Conservation (phyloP, 2,888 invertebrate species). For the Amphipyra berbera region DNA sequence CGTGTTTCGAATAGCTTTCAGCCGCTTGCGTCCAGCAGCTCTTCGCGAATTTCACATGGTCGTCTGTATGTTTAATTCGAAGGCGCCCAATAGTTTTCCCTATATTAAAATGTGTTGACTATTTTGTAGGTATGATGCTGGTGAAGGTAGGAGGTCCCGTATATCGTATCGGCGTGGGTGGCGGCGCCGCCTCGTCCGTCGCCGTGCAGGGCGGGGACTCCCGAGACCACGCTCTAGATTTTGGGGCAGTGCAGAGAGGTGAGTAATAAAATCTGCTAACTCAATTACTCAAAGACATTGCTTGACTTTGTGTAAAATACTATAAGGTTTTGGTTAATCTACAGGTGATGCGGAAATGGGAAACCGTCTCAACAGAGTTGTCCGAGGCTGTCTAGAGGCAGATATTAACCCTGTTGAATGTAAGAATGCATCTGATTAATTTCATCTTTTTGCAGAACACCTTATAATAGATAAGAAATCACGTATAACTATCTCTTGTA, state of each 20-base stretch:
- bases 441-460: background rate
- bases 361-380: constrained; percentile 98
- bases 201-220: constrained; percentile 94
- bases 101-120: too few relatives aligned
- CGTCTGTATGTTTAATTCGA: too few relatives aligned
- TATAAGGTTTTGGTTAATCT: background rate
- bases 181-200: constrained; percentile 99
- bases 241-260: constrained; percentile 98
- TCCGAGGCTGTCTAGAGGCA: constrained; percentile 97
- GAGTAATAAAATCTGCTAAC: background rate
- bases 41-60: too few relatives aligned
- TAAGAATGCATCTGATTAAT: constrained; percentile 63
- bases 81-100: too few relatives aligned
- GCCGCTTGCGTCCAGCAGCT: too few relatives aligned
- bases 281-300: background rate
- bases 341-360: constrained; percentile 99
- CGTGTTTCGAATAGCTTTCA: too few relatives aligned
- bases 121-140: constrained; percentile 93
- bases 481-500: background rate
- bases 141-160: constrained; percentile 99
- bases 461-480: background rate
- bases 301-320: too few relatives aligned
- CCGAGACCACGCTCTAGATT: constrained; percentile 96
- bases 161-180: constrained; percentile 99
- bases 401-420: constrained; percentile 95